Base-by-base conservation (phyloP, 2,888 invertebrate genomes). In the Heliconius cydno region DNA sequence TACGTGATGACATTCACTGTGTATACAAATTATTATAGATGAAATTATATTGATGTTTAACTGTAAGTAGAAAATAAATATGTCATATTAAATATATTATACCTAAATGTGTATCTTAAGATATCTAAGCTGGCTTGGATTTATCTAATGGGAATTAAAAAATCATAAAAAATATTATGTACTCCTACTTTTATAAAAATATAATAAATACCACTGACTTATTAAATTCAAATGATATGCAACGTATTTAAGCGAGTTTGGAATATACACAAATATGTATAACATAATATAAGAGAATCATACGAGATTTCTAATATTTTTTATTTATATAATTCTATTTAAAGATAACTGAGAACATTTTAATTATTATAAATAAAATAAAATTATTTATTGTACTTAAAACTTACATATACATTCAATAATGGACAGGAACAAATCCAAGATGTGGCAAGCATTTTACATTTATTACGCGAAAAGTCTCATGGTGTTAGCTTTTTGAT, bases 21-120 rank as follows among this genome's bases (percentile, higher is more conserved):
- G 87, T 93, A 92, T 92, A 93, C 92, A 92, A 86, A 86, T 87
- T 90, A 87, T 85, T 86, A 86, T 87, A 88, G 81, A 84, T 38
- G 13, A 38, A 60, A 38, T 57, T 87, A 86, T 90, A 89, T 90
- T 86, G 89, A 87, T 89, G 90, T 91, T 88, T 88, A 86, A 88
- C 25, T 2, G 66, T 86, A 86, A 87, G 76, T 82, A 78, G 79
- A 76, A 74, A 71, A 76, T 74, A 80, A 77, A 77, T 81, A 81
- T 80, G 81, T 81, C 80, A 78, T 79, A 76, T 77, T 72, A 79
- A 81, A 67, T 74, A 70, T 82, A 60, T n/a, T 60, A 60, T 65
- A 34, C 34, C 71, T 81, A 74, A 79, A 82, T 82, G 76, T 81
- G 76, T 76, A 77, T 79, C 66, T 73, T 78, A 66, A 60, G 63